phyloP scores from a whole-genome alignment of 2,797 vertebrate species.

The Nyctalus aviator region DNA sequence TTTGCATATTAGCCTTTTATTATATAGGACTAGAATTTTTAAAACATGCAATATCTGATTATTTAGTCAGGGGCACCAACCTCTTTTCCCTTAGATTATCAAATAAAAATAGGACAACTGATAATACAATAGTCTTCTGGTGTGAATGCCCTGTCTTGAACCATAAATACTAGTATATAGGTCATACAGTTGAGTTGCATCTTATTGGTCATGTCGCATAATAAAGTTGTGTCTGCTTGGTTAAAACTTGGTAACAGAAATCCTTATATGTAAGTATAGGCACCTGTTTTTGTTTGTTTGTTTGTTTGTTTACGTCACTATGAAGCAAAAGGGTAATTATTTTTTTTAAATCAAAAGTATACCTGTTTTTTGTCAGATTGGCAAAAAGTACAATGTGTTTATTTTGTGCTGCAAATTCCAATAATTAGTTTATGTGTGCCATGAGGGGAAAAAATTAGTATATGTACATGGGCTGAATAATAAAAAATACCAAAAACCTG shows the following conservation, averaged over 20 bases:
- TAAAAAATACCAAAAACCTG: neutral
- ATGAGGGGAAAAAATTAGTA: neutral
- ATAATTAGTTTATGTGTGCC: neutral
- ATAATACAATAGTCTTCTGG: neutral
- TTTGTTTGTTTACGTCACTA: neutral
- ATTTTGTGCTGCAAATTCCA: neutral
- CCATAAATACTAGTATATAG: neutral
- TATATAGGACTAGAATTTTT: neutral
- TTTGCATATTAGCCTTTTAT: too few relatives aligned
- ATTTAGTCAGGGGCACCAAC: neutral
- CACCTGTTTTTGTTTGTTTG: neutral
- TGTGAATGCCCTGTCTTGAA: neutral
- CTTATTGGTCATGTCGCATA: neutral
- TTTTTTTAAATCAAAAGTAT: neutral
- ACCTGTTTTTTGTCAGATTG: neutral
- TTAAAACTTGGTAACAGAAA: neutral
- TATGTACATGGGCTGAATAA: neutral
- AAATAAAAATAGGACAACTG: neutral
- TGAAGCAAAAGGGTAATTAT: neutral
- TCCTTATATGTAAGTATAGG: neutral
- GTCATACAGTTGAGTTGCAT: neutral
- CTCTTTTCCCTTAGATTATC: neutral
- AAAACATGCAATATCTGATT: neutral
- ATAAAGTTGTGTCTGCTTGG: neutral
- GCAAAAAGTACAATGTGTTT: neutral